Percentiles rank a stretch among this genome's conserved stretches.
phyloP scores from a whole-genome alignment of 2,113 vertebrate species.

The Takifugu bimaculatus region DNA sequence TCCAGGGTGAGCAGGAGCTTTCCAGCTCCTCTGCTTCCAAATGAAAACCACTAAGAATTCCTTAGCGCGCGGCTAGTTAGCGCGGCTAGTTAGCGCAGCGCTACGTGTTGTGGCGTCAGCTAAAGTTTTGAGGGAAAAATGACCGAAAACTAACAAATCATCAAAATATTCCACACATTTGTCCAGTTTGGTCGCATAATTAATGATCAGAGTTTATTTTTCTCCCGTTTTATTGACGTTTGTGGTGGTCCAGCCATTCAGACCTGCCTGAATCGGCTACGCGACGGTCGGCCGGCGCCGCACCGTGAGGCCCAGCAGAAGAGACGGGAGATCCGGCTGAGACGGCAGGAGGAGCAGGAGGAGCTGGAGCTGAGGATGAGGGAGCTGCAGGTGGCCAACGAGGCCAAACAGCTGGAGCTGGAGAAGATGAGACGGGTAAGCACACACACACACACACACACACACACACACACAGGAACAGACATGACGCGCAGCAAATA shows the following conservation, averaged over 20 bases:
- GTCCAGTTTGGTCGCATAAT: no score
- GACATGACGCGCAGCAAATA: no score
- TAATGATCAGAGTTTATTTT: not conserved
- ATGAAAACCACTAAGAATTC: not conserved
- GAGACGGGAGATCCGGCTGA: constrained; percentile 82
- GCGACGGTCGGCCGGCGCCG: constrained; percentile 78
- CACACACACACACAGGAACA: not conserved
- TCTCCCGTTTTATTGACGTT: not conserved
- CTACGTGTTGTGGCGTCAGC: no score
- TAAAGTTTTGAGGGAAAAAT: no score
- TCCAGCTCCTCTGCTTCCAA: not conserved
- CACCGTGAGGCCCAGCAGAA: constrained; percentile 87
- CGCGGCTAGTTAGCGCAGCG: no score
- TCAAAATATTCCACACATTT: no score
- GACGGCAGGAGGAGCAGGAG: constrained; percentile 85
- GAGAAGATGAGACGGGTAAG: constrained; percentile 89
- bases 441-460: no score
- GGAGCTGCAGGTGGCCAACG: constrained; percentile 87
- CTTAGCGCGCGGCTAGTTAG: no score
- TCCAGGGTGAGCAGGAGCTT: constrained; percentile 80
- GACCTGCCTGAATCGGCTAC: constrained; percentile 82
- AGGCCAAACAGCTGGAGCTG: constrained; percentile 89
- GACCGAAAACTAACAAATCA: no score
- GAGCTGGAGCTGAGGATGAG: constrained; percentile 89
- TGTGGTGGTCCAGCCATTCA: constrained; percentile 80